Base-by-base conservation (phyloP, 2,113 vertebrate genomes). In the Cavia porcellus region DNA sequence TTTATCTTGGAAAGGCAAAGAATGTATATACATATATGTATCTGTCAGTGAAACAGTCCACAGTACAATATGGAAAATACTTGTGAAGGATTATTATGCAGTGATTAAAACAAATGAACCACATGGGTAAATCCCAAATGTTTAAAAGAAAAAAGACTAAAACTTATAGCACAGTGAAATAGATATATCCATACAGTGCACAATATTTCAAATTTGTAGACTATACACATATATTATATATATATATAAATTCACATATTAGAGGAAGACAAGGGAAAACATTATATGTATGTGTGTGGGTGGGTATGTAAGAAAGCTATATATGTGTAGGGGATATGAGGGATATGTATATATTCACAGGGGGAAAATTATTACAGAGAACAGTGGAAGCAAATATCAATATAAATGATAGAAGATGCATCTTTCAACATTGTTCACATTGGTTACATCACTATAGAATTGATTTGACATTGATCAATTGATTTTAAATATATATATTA, bases 371-470 rank as follows among this genome's bases (percentile, higher is more conserved):
- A 10, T 30, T 50, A 5, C 17, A 87, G 59, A 90, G 28, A 61
- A 5, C 90, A 86, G 25, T 87, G 32, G 42, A 38, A 92, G 10
- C 15, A 28, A 55, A 77, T 72, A 52, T 35, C 11, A 86, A 35
- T 83, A 15, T 87, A 47, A 50, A 50, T 59, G 38, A 83, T 5
- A 72, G 24, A 91, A 94, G 79, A 11, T 52, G 14, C 47, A 14
- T 79, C 59, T 97, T 92, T 25, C 50, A 87, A 95, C 82, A 83
- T 42, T 90, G 70, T 82, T 95, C 95, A 92, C 55, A 57, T 57
- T 57, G 55, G 55, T 75, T 94, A 19, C 62, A 93, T 81, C 25
- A 75, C 85, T 86, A 83, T 77, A 74, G 28, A 66, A 30, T 61
- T 90, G 30, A 92, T 87, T 93, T 90, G 57, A 38, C 84, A 85